Conservation (phyloP, 1,140 invertebrate species). For the Diachasma alloeum region DNA sequence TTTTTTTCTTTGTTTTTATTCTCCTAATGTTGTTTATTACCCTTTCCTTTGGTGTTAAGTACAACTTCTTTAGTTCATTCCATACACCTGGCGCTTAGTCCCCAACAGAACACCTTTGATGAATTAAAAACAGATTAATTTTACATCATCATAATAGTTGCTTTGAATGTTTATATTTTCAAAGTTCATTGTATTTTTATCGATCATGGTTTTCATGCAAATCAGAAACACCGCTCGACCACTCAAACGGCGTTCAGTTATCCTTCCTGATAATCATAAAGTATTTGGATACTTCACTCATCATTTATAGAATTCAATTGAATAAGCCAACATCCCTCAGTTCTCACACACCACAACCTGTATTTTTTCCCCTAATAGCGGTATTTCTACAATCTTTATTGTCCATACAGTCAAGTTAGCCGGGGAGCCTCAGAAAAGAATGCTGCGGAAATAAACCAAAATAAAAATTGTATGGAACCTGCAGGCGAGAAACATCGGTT, state of each 20-base stretch:
- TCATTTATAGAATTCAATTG: not conserved
- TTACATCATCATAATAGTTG: not conserved
- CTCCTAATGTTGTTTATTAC: not conserved
- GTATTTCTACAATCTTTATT: constrained; percentile 1
- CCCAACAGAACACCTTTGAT: not conserved
- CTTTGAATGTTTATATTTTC: not conserved
- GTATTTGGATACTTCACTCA: not conserved
- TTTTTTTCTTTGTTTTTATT: not conserved
- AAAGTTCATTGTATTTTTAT: not conserved
- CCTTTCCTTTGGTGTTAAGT: not conserved
- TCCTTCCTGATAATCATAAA: not conserved
- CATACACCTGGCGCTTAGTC: not conserved
- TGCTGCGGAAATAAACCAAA: not conserved
- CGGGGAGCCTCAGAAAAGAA: not conserved
- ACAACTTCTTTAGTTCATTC: not conserved
- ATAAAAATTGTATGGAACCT: not conserved
- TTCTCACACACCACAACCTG: not conserved
- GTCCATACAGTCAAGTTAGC: not conserved
- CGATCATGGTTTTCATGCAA: not conserved
- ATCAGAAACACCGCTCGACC: not conserved
- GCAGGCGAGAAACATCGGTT: constrained; percentile 7
- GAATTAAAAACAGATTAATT: not conserved
- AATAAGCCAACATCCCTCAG: not conserved
- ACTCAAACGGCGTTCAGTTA: not conserved
- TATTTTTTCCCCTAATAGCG: constrained; percentile 1